Evolutionary conservation across 1,140 invertebrate genomes (phyloP).

Genomic region (Steinernema feltiae): DNA sequence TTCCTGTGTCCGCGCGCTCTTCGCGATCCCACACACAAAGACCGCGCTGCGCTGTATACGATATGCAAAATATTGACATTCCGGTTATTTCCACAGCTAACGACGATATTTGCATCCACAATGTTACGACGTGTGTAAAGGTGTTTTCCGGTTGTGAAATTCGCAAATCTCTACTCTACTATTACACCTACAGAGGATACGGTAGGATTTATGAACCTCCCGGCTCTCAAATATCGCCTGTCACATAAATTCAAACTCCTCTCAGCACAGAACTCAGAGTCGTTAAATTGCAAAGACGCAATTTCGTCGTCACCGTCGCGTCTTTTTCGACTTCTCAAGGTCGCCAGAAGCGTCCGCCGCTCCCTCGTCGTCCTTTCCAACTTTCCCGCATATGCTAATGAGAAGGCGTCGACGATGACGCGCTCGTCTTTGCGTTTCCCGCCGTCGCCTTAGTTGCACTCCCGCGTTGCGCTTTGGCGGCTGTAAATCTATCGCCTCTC

Average conservation of each 20-base stretch:
- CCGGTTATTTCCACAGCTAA: neutral
- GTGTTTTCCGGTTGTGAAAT: neutral
- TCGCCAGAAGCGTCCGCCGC: neutral
- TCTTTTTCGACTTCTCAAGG: neutral
- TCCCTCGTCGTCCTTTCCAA: neutral
- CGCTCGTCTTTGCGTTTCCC: neutral
- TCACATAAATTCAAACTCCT: neutral
- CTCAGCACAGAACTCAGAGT: too few species aligned
- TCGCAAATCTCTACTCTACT: too few species aligned
- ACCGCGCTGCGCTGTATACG: neutral
- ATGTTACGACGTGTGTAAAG: neutral
- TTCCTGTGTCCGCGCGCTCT: too few species aligned
- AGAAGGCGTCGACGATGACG: neutral
- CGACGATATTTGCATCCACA: too few species aligned
- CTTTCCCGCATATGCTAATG: slow-evolving; percentile 13
- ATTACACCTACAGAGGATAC: too few species aligned
- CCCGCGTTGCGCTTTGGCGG: too few species aligned
- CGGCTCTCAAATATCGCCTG: neutral
- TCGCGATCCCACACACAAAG: too few species aligned
- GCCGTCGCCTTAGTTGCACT: too few species aligned
- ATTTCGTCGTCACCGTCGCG: neutral
- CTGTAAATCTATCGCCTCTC: neutral
- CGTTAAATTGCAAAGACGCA: slow-evolving; percentile 8
- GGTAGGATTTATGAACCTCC: too few species aligned
- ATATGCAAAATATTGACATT: neutral